Conservation (phyloP, 2,888 invertebrate genomes). For the Eupeodes luniger region DNA sequence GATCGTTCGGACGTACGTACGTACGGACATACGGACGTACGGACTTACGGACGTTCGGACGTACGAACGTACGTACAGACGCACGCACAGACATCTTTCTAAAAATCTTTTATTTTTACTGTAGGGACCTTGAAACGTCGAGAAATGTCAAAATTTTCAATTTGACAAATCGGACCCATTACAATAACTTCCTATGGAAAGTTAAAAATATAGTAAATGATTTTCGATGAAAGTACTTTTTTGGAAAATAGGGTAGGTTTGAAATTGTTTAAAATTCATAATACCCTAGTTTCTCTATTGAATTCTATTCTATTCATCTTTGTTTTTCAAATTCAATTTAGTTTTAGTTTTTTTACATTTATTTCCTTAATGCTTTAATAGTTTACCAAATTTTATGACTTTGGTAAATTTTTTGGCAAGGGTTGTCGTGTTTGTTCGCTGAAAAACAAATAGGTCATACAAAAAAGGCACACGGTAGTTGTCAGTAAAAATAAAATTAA, state of each 20-base stretch:
- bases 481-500: not conserved
- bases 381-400: slow-evolving; percentile 67
- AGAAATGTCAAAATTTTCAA: too few relatives aligned
- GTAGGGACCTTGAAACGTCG: too few relatives aligned
- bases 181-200: too few relatives aligned
- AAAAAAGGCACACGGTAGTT: not conserved
- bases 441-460: not conserved
- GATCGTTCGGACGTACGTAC: too few relatives aligned
- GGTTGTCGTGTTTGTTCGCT: not conserved
- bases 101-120: too few relatives aligned
- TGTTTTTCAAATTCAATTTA: not conserved
- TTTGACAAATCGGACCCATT: too few relatives aligned
- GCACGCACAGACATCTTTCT: too few relatives aligned
- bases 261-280: not conserved
- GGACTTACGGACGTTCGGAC: too few relatives aligned
- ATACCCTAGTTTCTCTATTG: not conserved
- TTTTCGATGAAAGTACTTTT: not conserved
- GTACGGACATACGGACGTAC: too few relatives aligned
- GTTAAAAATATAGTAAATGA: too few relatives aligned
- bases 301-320: not conserved
- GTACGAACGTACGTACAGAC: too few relatives aligned
- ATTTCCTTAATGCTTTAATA: slow-evolving; percentile 31
- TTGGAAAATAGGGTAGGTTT: slow-evolving; percentile 14
- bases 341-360: not conserved
- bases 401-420: slow-evolving; percentile 50